Base-by-base conservation (phyloP, 2,113 vertebrate genomes). In the Dasyurus viverrinus region DNA sequence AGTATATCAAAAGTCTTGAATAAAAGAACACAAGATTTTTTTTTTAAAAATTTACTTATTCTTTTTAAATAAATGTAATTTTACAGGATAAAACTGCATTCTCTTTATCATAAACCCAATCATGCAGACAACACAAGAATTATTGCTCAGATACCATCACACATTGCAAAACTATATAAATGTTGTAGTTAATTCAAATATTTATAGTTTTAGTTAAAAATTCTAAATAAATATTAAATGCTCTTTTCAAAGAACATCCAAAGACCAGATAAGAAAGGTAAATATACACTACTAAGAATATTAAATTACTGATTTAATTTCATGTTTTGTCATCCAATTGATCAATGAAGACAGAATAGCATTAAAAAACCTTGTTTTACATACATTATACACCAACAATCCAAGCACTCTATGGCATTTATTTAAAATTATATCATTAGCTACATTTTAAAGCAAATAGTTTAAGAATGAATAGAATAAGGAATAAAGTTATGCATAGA, bases 61-160 rank as follows among this genome's bases (percentile, higher is more conserved):
- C 30, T n/a, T 42, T 42, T 76, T 23, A 84, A 84, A 42, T 84
- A 84, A 42, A 84, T 84, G 19, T 84, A 76, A 76, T 76, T 76
- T 76, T n/a, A 42, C n/a, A 84, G 68, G n/a, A 84, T 84, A 42
- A 84, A 42, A 84, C 36, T n/a, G 60, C 60, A 84, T 84, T 84
- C 68, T 76, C 68, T 84, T 84, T 23, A 84, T 84, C 42, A 42
- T 42, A 84, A 84, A 84, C n/a, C n/a, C n/a, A 84, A 84, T 84
- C 52, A 90, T 93, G 42, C 94, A 94, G 95, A 96, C 92, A 97
- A 97, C 98, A 98, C 98, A 98, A 98, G 97, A 97, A 97, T 98
- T 98, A 98, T 98, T 98, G 98, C 98, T 98, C 95, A 97, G 97
- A 98, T 97, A 98, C 98, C 98, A 98, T 98, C 97, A 97, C 98